Evolutionary conservation across 2,797 vertebrate genomes (phyloP), one percentile per base, ranked within the genome.

Genomic region (Darevskia nairensis): DNA sequence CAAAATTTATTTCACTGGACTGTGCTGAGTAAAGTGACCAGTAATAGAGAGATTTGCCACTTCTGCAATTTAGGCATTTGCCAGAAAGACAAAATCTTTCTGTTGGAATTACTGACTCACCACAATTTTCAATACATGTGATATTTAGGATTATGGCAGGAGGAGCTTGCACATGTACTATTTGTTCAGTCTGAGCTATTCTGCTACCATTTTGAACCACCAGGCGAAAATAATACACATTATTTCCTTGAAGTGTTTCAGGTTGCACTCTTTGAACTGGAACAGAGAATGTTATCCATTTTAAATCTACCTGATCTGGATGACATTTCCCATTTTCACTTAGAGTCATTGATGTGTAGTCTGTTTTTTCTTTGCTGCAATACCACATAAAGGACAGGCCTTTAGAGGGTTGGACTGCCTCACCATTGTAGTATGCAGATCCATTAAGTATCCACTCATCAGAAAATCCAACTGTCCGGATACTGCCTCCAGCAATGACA

Each of bases 71-170:
- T 0, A 89, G 55, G 84, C 97, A 97, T 41, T 92, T 95, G 32
- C 96, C 92, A 76, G 90, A 96, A 77, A 97, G 0, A 15, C 78
- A 90, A 90, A 97, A 96, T 61, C 96, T 92, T 8, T 96, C 94
- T 0, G 96, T 97, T 39, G 94, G 81, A 9, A 90, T 90, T 61
- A 97, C 41, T 41, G 6, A 2, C 0, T 0, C 11, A 2, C 59
- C 92, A 79, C 97, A 97, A 55, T 97, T 97, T 92, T 97, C 96
- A 3, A 94, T 4, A 68, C 97, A 97, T 0, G 6, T 1, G 1
- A 96, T 19, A 0, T 6, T 8, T 1, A 94, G 89, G 0, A 1
- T 0, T 0, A 93, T 95, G 0, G 17, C 4, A 0, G 84, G 82
- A 1, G 92, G 92, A 0, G 9, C 77, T 59, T 84, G 44, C 78